These are phyloP conservation scores for Cheiracanthium punctorium DNA, from an alignment of 2,888 invertebrate genomes.

Conservation along the genomic window DNA sequence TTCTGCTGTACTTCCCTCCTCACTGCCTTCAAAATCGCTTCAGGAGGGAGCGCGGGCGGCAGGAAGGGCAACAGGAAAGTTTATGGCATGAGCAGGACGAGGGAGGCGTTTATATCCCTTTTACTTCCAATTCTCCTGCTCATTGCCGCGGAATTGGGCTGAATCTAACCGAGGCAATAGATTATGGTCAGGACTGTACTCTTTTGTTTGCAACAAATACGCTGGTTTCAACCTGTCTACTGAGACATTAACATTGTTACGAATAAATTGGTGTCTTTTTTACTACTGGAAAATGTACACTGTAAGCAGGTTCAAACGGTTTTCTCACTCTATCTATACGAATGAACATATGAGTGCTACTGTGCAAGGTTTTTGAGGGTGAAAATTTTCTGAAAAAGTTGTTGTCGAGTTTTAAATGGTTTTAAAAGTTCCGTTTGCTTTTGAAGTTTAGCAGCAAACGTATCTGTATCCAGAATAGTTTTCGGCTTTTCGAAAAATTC, in stretches of 20 bases:
- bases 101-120: too few relatives aligned
- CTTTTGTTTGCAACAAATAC: too few relatives aligned
- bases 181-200: too few relatives aligned
- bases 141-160: too few relatives aligned
- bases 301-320: neutral
- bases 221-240: conserved; percentile 9
- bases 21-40: too few relatives aligned
- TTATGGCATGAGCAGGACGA: too few relatives aligned
- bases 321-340: neutral
- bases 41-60: too few relatives aligned
- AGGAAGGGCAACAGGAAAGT: too few relatives aligned
- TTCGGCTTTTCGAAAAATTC: conserved; percentile 1
- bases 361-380: conserved; percentile 9
- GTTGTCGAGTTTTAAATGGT: neutral
- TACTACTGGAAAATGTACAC: neutral
- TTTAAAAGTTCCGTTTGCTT: neutral
- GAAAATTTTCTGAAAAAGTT: neutral
- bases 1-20: too few relatives aligned
- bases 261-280: conserved; percentile 2
- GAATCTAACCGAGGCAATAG: too few relatives aligned
- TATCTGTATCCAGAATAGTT: neutral
- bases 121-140: too few relatives aligned
- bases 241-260: neutral
- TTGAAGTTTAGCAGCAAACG: neutral
- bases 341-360: neutral